Evolutionary conservation across 2,797 vertebrate genomes (phyloP).

Genomic region (Epinephelus malabaricus): DNA sequence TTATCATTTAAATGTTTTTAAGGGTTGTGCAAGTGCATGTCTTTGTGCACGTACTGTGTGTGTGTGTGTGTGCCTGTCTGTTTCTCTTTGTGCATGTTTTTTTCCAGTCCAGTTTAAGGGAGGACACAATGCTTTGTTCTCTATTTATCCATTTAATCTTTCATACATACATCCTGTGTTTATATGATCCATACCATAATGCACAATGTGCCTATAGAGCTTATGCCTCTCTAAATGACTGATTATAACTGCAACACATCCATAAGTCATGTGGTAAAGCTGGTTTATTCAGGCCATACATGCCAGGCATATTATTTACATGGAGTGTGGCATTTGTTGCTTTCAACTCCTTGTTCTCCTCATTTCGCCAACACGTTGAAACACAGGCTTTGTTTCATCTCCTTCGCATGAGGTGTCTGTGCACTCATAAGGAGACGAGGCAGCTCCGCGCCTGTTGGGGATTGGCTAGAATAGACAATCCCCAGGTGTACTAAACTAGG

Average conservation of each 20-base stretch:
- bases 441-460: slow-evolving; percentile 86
- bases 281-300: slow-evolving; percentile 67
- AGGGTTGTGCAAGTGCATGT: not conserved
- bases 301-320: slow-evolving; percentile 73
- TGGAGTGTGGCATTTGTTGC: slow-evolving; percentile 61
- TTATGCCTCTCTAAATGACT: slow-evolving; percentile 45
- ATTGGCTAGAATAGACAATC: slow-evolving; percentile 92
- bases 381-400: slow-evolving; percentile 79
- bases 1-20: not conserved
- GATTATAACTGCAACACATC: slow-evolving; percentile 53
- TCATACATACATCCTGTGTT: slow-evolving; percentile 27
- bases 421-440: slow-evolving; percentile 81
- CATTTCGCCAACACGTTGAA: slow-evolving; percentile 72
- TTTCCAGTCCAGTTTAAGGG: slow-evolving; percentile 12
- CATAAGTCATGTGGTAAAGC: slow-evolving; percentile 41
- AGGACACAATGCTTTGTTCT: slow-evolving; percentile 27
- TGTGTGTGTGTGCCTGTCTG: slow-evolving; percentile 14
- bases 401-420: slow-evolving; percentile 80
- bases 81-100: slow-evolving; percentile 44
- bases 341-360: slow-evolving; percentile 66
- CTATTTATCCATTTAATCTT: slow-evolving; percentile 13
- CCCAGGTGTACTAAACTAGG: slow-evolving; percentile 93
- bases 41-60: not conserved
- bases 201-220: slow-evolving; percentile 32
- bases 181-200: slow-evolving; percentile 50